Evolutionary conservation across 2,797 vertebrate species (phyloP).

Genomic region (Darevskia nairensis): DNA sequence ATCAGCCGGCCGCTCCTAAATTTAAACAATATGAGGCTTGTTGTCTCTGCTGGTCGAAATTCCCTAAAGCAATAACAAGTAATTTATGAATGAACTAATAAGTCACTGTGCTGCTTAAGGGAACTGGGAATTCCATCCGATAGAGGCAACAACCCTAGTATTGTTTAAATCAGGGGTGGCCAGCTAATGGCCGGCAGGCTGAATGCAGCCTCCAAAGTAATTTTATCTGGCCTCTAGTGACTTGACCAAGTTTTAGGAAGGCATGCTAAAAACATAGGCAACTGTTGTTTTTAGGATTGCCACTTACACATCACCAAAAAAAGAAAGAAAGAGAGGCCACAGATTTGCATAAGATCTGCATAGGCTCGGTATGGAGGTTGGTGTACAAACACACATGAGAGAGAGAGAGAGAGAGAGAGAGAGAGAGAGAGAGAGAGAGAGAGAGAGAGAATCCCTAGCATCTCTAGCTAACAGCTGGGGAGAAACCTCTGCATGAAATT

Average conservation of each 20-base stretch:
- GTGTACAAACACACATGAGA: no score
- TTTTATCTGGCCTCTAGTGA: neutral
- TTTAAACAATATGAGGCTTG: neutral
- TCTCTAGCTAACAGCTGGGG: no score
- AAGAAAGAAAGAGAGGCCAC: no score
- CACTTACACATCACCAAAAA: no score
- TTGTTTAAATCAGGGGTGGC: conserved; percentile 18
- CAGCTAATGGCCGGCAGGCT: neutral
- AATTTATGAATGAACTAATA: neutral
- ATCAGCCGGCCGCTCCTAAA: neutral
- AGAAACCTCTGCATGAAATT: no score
- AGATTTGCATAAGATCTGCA: no score
- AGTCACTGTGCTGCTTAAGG: neutral
- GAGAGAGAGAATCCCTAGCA: no score
- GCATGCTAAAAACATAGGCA: neutral
- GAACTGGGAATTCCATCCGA: conserved; percentile 10
- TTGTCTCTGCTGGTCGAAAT: neutral
- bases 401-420: no score
- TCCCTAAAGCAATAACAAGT: neutral
- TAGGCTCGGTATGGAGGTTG: no score
- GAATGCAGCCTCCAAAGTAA: neutral
- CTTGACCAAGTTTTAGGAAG: conserved; percentile 1
- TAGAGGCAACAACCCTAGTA: neutral
- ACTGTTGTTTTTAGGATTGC: neutral
- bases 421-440: no score